Evolutionary conservation across 2,888 invertebrate genomes (phyloP).

Genomic region (Calameuta pallipes): DNA sequence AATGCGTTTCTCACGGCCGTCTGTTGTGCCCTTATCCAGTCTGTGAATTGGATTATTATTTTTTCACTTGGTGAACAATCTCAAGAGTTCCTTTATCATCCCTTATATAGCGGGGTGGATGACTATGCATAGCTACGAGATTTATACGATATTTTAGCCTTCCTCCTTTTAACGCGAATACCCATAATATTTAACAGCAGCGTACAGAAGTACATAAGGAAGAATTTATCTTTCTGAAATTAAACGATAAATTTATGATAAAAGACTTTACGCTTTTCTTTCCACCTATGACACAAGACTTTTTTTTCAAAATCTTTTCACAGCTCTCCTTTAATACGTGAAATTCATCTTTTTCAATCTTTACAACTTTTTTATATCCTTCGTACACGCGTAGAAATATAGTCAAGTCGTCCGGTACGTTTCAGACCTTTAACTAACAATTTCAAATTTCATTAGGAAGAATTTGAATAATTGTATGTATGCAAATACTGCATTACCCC

Average conservation of each 20-base stretch:
- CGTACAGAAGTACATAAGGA: neutral
- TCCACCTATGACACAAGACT: too few relatives aligned
- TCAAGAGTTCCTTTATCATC: neutral
- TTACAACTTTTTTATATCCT: too few relatives aligned
- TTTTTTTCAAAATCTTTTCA: neutral
- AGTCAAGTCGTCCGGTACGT: neutral
- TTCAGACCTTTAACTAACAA: neutral
- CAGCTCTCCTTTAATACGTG: too few relatives aligned
- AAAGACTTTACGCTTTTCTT: neutral
- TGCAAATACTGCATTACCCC: conserved; percentile 44
- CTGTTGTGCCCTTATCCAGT: conserved; percentile 17
- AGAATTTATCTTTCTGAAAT: neutral
- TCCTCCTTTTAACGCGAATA: neutral
- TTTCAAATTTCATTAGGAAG: conserved; percentile 47
- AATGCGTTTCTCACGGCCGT: conserved; percentile 16
- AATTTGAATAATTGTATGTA: conserved; percentile 59
- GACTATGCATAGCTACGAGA: neutral
- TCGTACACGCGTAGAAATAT: neutral
- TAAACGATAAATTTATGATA: neutral
- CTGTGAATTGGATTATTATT: conserved; percentile 37
- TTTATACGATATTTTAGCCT: neutral
- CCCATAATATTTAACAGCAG: neutral
- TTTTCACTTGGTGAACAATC: conserved; percentile 16
- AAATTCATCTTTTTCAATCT: too few relatives aligned
- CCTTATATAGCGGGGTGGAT: neutral